Evolutionary conservation across 2,888 invertebrate genomes (phyloP).

Genomic region (Caenorhabditis sinica): DNA sequence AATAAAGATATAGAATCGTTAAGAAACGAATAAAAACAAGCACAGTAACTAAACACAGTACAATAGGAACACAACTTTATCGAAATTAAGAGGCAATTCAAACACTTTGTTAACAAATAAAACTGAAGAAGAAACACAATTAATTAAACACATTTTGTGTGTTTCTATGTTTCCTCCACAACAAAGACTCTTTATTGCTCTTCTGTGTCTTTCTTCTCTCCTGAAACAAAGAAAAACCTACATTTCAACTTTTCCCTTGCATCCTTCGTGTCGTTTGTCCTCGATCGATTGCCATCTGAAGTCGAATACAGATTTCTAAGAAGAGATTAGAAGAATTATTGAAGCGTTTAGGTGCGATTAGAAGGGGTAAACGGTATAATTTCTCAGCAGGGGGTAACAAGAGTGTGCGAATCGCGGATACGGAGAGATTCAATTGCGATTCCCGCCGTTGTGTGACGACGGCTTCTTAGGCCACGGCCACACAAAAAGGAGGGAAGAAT

Average conservation of each 20-base stretch:
- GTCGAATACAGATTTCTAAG: slow-evolving; percentile 5
- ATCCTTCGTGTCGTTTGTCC: not conserved
- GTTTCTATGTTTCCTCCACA: no score
- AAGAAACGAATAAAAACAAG: no score
- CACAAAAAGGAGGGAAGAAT: not conserved
- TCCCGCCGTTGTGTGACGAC: not conserved
- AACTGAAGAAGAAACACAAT: no score
- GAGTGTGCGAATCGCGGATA: not conserved
- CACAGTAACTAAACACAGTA: no score
- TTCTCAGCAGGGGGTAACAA: slow-evolving; percentile 14
- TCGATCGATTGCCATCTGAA: not conserved
- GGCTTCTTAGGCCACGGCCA: not conserved
- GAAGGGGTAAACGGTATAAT: slow-evolving; percentile 19
- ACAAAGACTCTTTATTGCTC: no score
- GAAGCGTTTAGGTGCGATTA: slow-evolving; percentile 15
- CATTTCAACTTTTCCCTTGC: not conserved
- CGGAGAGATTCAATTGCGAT: slow-evolving; percentile 2
- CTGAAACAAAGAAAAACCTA: not conserved
- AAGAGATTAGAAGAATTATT: slow-evolving; percentile 27
- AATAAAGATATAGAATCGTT: no score
- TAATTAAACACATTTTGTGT: no score
- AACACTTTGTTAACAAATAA: no score
- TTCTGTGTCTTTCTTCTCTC: no score
- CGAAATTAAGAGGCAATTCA: no score
- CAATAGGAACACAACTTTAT: no score